Conservation (phyloP, 2,113 vertebrate species). For the Rhinoptilus africanus region DNA sequence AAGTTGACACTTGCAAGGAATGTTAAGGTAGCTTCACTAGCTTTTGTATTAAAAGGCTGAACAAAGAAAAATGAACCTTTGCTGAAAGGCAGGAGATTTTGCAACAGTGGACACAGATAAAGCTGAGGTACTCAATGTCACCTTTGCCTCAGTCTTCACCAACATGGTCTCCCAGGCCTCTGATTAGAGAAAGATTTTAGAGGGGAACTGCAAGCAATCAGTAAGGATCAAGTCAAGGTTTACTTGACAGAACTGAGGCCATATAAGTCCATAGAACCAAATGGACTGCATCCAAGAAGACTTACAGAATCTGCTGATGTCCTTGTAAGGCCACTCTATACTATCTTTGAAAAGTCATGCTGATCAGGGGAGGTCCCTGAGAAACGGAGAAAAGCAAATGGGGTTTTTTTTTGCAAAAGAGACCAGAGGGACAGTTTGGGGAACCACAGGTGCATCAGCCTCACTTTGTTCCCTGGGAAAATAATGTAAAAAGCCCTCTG, state of each 20-base stretch:
- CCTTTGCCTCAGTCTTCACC: neutral
- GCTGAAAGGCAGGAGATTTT: neutral
- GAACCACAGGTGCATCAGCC: neutral
- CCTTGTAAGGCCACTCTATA: neutral
- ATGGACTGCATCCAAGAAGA: neutral
- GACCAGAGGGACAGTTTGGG: neutral
- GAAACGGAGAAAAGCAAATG: neutral
- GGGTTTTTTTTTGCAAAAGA: neutral
- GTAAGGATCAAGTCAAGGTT: neutral
- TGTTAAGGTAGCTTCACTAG: neutral
- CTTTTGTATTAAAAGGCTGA: neutral
- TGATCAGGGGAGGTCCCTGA: neutral
- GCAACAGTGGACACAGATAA: neutral
- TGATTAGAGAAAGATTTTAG: neutral
- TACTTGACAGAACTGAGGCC: neutral
- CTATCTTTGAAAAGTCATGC: neutral
- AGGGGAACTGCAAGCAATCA: neutral
- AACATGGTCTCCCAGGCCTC: neutral
- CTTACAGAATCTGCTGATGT: neutral
- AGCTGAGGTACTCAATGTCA: neutral
- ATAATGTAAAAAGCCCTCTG: neutral
- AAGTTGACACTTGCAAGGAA: neutral
- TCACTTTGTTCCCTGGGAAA: neutral
- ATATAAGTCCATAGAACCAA: neutral
- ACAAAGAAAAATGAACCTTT: neutral